Base-by-base conservation (phyloP, 2,888 invertebrate species). In the Lissonota sp. region DNA sequence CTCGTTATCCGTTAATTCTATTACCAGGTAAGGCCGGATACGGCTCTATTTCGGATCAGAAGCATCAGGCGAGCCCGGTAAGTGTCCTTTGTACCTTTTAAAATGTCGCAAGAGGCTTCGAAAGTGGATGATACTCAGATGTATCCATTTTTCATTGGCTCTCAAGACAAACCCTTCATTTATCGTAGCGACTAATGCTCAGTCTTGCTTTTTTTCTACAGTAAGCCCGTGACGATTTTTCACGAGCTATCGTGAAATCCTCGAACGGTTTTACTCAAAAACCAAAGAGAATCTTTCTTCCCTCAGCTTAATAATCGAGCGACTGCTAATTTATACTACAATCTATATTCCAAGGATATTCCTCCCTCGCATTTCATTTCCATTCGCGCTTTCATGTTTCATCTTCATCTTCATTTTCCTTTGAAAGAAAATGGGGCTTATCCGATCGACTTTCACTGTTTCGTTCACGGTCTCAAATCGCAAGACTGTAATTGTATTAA, bases 1-100 rank as follows among this genome's bases (percentile, higher is more conserved):
- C 86, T 87, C 86, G 87, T 86, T 86, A 86, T 84, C 85, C 84
- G 85, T 82, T 85, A 86, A 88, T 86, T 87, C 86, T 84, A 87
- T 88, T 86, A 87, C 84, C 79, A 42, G n/a, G 77, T 39, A 64
- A 37, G 44, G 39, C 37, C 37, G 26, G 66, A 53, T 8, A 16
- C 26, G 6, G 10, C 37, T 12, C 37, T 67, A 42, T 37, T 12
- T 10, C 14, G 57, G 67, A 76, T 71, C 58, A 78, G 58, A 78
- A 78, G 70, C 71, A 72, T 71, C 71, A 55, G 79, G 75, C 67
- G 55, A 83, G 83, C 70, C 26, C 73, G 72, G 79, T 80, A 76
- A 80, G 69, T 77, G 84, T 79, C 77, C 64, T 58, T 37, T 67
- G 37, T 67, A 71, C 67, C 71, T 79, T 63, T 75, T 75, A 79